Evolutionary conservation across 1,140 invertebrate species (phyloP).

Genomic region (Saccostrea glomerata): DNA sequence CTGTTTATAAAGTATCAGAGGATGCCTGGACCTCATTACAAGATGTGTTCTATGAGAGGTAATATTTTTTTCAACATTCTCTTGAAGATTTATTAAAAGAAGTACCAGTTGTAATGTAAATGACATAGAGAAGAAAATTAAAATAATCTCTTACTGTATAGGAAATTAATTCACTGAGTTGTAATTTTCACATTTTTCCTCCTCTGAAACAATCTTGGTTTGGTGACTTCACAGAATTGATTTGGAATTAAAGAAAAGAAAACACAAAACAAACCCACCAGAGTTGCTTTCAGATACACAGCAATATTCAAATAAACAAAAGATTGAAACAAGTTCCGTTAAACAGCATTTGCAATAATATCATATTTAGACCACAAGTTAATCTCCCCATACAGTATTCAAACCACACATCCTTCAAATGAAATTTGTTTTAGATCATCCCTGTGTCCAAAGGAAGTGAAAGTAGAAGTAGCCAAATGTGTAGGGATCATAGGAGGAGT

Average conservation of each 20-base stretch:
- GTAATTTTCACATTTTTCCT: background rate
- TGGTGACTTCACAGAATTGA: background rate
- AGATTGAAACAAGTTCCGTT: too few relatives aligned
- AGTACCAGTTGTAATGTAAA: too few relatives aligned
- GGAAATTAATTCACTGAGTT: background rate
- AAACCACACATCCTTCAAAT: too few relatives aligned
- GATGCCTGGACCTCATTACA: conserved; percentile 68
- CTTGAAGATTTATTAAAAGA: too few relatives aligned
- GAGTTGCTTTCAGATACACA: too few relatives aligned
- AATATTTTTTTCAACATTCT: conserved; percentile 33
- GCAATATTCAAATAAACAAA: too few relatives aligned
- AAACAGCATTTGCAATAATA: too few relatives aligned
- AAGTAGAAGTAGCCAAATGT: conserved; percentile 71
- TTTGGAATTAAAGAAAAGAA: background rate
- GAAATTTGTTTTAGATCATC: background rate
- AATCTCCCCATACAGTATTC: too few relatives aligned
- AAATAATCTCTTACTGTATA: conserved; percentile 12
- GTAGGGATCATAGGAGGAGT: conserved; percentile 70
- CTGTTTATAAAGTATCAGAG: conserved; percentile 63
- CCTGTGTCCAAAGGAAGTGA: conserved; percentile 67
- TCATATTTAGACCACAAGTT: too few relatives aligned
- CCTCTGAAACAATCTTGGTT: too few relatives aligned
- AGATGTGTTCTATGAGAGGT: conserved; percentile 75
- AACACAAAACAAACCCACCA: too few relatives aligned
- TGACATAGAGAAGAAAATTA: background rate